Conservation (phyloP, 1,140 invertebrate genomes). For the Hydropsyche tenuis region DNA sequence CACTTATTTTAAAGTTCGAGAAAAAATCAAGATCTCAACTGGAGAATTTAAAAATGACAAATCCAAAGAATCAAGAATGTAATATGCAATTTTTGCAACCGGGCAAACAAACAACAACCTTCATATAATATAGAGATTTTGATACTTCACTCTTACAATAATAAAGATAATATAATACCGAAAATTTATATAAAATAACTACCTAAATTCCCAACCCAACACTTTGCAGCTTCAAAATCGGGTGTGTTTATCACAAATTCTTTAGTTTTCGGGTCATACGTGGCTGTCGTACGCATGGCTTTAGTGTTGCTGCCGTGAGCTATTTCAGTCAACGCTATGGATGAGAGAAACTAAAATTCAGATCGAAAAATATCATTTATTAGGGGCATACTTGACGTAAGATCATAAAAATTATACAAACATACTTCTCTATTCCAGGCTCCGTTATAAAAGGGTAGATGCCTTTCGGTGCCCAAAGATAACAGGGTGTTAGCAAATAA, state of each 20-base stretch:
- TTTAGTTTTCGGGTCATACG: slow-evolving; percentile 77
- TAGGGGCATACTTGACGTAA: too few relatives aligned
- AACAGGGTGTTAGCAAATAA: slow-evolving; percentile 74
- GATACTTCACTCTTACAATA: too few relatives aligned
- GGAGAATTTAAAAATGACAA: too few relatives aligned
- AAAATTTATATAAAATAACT: too few relatives aligned
- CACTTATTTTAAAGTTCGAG: too few relatives aligned
- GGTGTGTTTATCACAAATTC: slow-evolving; percentile 91
- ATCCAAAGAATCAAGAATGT: too few relatives aligned
- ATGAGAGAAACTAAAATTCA: slow-evolving; percentile 70
- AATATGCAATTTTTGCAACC: too few relatives aligned
- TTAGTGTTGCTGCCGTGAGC: slow-evolving; percentile 94
- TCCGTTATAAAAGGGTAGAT: slow-evolving; percentile 73
- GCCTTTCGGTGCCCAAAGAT: slow-evolving; percentile 78
- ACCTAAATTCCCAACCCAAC: slow-evolving; percentile 92
- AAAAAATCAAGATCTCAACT: too few relatives aligned
- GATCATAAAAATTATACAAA: neutral
- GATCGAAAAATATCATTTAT: neutral
- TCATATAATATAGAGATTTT: too few relatives aligned
- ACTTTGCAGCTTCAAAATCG: slow-evolving; percentile 93
- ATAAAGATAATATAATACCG: too few relatives aligned
- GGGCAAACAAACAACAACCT: too few relatives aligned
- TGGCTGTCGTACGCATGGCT: slow-evolving; percentile 88
- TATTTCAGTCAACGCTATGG: slow-evolving; percentile 91
- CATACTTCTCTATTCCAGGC: slow-evolving; percentile 72